A percentile compares a stretch with the other conserved stretches of the same genome.
phyloP scores from a whole-genome alignment of 2,888 invertebrate genomes.

The Beris chalybata region DNA sequence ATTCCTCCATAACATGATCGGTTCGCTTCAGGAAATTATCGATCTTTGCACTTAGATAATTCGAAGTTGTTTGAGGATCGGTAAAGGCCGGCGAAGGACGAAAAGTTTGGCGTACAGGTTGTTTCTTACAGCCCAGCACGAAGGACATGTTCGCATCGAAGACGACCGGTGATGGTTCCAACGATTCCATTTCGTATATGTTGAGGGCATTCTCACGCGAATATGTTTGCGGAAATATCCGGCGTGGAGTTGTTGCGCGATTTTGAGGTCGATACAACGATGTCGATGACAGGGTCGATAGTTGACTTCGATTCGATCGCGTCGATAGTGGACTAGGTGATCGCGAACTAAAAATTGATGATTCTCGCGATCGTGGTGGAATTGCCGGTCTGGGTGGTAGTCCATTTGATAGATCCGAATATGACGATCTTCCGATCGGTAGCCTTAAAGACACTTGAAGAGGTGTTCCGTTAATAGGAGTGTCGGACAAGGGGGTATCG shows the following conservation, averaged over 20 bases:
- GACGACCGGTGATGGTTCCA: conserved; percentile 77
- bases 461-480: conserved; percentile 40
- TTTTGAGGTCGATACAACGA: conserved; percentile 38
- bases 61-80: conserved; percentile 77
- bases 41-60: conserved; percentile 73
- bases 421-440: conserved; percentile 41
- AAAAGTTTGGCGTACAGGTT: conserved; percentile 68
- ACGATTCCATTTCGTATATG: conserved; percentile 63
- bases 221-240: conserved; percentile 69
- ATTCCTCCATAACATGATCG: conserved; percentile 87
- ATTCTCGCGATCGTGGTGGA: conserved; percentile 42
- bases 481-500: conserved; percentile 22
- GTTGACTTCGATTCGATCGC: conserved; percentile 44
- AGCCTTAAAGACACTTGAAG: conserved; percentile 47
- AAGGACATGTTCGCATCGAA: conserved; percentile 82
- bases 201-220: conserved; percentile 58
- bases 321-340: conserved; percentile 62
- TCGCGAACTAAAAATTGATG: conserved; percentile 56
- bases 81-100: conserved; percentile 74
- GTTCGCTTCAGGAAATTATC: conserved; percentile 78
- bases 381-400: conserved; percentile 18
- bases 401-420: conserved; percentile 32
- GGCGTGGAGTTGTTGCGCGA: conserved; percentile 59
- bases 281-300: conserved; percentile 43
- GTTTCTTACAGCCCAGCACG: conserved; percentile 72